Evolutionary conservation across 2,888 invertebrate species (phyloP), one percentile per base, ranked within the genome.

Genomic region (Macrophya annulata): DNA sequence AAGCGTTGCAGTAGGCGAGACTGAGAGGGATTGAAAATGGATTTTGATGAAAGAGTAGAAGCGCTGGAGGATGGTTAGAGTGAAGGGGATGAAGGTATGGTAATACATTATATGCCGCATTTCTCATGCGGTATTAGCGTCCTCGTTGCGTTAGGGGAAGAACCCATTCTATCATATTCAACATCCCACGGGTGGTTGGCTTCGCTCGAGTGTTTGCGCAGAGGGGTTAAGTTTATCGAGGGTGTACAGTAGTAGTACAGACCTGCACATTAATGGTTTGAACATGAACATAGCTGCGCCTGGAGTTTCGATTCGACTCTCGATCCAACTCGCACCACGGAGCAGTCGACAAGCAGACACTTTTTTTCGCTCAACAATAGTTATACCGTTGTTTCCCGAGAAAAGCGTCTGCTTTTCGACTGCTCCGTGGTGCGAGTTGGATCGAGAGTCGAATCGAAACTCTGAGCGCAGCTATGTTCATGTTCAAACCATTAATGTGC

Each of bases 81-180:
- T 9, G 31, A 55, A 37, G 62, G 25, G 81, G 81, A 40, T 21
- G 59, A 43, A 17, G 62, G 81, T 62, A 81, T 43, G 83, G 83
- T 68, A 83, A 83, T 83, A 71, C 83, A 71, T 83, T 83, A 83
- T 68, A 68, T 65, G 68, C 83, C 83, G 51, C 83, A 83, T 83
- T 83, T 83, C 83, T 83, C 83, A 83, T 68, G 71, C 83, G 83
- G 68, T 83, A 83, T 83, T 83, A 83, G 83, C 83, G 83, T 83
- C 83, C 65, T 83, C 83, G 48, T 40, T 62, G 43, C 83, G 83
- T 68, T 83, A 81, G 79, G 62, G 79, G 59, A 77, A 43, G 81
- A 81, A 81, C 62, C 71, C 68, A 55, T 83, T 83, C 83, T 71
- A 83, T 65, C 83, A 83, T 83, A 83, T 71, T 83, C 68, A 68